Evolutionary conservation across 2,888 invertebrate genomes (phyloP).

Genomic region (Acleris cristana): DNA sequence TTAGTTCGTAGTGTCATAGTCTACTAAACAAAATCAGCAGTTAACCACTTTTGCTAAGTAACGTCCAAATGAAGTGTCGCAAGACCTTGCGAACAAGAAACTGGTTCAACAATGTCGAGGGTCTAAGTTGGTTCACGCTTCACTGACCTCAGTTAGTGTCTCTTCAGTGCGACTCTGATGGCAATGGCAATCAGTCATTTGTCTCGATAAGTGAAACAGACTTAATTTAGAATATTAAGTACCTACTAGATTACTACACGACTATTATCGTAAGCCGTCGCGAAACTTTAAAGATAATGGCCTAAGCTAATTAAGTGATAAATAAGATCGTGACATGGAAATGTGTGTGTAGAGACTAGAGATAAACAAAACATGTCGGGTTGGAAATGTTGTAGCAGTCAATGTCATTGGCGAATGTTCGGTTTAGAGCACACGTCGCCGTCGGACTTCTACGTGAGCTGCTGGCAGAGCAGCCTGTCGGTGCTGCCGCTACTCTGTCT

Average conservation of each 20-base stretch:
- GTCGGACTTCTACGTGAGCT: constrained; percentile 67
- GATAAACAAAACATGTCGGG: constrained; percentile 46
- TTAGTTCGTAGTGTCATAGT: neutral
- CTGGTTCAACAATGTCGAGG: constrained; percentile 49
- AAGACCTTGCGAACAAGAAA: constrained; percentile 55
- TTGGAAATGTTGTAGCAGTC: constrained; percentile 46
- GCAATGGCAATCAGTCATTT: constrained; percentile 50
- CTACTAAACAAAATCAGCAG: constrained; percentile 7
- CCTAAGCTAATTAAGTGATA: constrained; percentile 21
- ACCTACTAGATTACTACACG: neutral
- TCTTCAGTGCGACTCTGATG: constrained; percentile 55
- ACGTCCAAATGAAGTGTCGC: constrained; percentile 42
- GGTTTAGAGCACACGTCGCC: constrained; percentile 59
- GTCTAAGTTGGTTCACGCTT: constrained; percentile 53
- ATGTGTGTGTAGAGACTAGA: neutral
- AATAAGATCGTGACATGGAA: constrained; percentile 11
- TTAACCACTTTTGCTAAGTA: constrained; percentile 4
- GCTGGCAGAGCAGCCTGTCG: constrained; percentile 64
- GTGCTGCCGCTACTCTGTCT: constrained; percentile 57
- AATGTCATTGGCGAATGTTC: constrained; percentile 60
- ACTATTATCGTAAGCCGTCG: constrained; percentile 4
- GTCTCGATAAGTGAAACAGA: constrained; percentile 9
- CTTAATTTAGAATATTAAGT: neutral
- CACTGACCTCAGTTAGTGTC: constrained; percentile 52
- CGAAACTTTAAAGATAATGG: constrained; percentile 6